Percentiles rank a stretch among this genome's conserved stretches.
phyloP scores from a whole-genome alignment of 2,888 invertebrate genomes.

The Tiliacea aurago region DNA sequence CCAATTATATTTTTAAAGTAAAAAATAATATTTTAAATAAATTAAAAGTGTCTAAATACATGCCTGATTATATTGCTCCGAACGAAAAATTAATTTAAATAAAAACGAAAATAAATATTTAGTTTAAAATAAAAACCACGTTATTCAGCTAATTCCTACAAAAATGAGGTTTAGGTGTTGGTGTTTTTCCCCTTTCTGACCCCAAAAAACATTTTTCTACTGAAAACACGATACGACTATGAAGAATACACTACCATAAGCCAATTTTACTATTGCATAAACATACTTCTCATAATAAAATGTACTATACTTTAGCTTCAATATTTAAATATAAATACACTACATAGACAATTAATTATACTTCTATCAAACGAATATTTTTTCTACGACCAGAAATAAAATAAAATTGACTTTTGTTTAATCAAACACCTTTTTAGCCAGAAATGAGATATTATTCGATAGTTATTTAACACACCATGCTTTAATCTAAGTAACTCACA shows the following conservation, averaged over 20 bases:
- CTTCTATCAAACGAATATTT: neutral
- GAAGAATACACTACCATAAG: constrained; percentile 9
- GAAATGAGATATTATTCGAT: neutral
- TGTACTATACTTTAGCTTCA: neutral
- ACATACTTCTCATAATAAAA: constrained; percentile 8
- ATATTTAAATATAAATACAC: constrained; percentile 6
- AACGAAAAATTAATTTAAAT: constrained; percentile 57
- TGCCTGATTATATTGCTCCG: constrained; percentile 67
- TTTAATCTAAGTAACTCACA: constrained; percentile 27
- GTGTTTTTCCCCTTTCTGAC: constrained; percentile 44
- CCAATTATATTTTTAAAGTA: constrained; percentile 28
- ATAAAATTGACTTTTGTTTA: constrained; percentile 11
- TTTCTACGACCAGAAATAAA: constrained; percentile 1
- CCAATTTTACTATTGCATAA: neutral
- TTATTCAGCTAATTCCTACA: constrained; percentile 76
- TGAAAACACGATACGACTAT: constrained; percentile 7
- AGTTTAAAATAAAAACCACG: constrained; percentile 67
- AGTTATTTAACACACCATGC: constrained; percentile 49
- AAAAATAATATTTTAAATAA: constrained; percentile 17
- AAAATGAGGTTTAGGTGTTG: constrained; percentile 76
- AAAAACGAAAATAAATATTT: constrained; percentile 61
- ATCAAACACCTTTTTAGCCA: constrained; percentile 52
- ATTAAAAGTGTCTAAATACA: constrained; percentile 65
- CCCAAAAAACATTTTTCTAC: constrained; percentile 6
- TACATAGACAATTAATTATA: constrained; percentile 13